These are phyloP conservation scores for Sebastes dallii DNA, from an alignment of 2,797 vertebrate genomes.

Conservation along the genomic window DNA sequence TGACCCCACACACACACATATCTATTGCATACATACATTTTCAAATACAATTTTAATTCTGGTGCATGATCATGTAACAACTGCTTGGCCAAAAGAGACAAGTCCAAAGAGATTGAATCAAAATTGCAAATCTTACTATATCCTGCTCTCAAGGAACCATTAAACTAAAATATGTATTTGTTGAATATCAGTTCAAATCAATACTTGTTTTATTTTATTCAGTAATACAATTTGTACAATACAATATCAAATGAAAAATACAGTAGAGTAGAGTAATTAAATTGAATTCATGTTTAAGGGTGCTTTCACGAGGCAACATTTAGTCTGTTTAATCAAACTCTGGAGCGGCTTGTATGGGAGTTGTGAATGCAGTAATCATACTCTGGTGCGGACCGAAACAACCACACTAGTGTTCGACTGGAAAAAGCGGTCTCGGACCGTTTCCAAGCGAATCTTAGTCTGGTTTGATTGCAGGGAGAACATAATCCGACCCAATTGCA, in stretches of 20 bases:
- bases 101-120: background rate
- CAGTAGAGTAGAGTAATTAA: background rate
- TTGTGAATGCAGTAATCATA: background rate
- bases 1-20: background rate
- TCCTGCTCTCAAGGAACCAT: background rate
- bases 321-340: background rate
- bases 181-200: constrained; percentile 4
- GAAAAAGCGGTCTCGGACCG: background rate
- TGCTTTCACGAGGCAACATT: background rate
- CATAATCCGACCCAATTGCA: too few species aligned
- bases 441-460: too few species aligned
- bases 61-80: background rate
- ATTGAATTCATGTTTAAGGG: background rate
- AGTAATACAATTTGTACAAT: background rate
- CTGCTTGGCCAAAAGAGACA: background rate
- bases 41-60: background rate
- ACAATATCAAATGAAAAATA: background rate
- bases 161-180: constrained; percentile 7
- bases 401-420: background rate
- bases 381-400: background rate
- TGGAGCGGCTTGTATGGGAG: background rate
- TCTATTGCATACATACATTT: background rate
- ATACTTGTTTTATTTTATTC: constrained; percentile 1
- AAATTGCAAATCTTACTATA: background rate
- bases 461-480: too few species aligned